A percentile compares a stretch with the other conserved stretches of the same genome.
phyloP scores from a whole-genome alignment of 2,888 invertebrate genomes.

The Orthosia gracilis region DNA sequence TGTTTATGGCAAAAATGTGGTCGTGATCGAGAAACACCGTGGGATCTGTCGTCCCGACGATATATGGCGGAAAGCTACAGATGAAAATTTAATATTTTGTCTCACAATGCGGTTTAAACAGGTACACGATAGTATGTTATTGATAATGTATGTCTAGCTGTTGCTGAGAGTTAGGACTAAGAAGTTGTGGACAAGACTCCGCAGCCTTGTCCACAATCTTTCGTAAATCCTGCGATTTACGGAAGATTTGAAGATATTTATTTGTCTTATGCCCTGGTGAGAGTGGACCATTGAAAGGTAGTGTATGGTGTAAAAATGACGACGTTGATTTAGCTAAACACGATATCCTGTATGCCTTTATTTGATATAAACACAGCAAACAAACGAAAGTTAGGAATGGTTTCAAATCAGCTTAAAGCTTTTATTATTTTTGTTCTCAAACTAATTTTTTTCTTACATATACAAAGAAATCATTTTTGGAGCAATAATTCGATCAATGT shows the following conservation, averaged over 20 bases:
- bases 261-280: background rate
- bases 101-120: conserved; percentile 67
- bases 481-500: too few relatives aligned
- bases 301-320: background rate
- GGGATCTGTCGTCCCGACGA: conserved; percentile 75
- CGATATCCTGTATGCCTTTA: too few relatives aligned
- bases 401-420: too few relatives aligned
- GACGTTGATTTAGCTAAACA: too few relatives aligned
- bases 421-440: too few relatives aligned
- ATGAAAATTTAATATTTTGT: conserved; percentile 80
- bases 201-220: too few relatives aligned
- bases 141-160: conserved; percentile 58
- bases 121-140: conserved; percentile 63
- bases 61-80: conserved; percentile 74
- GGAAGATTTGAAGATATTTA: background rate
- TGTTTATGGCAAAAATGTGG: conserved; percentile 73
- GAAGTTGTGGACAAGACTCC: conserved; percentile 28
- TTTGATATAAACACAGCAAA: too few relatives aligned
- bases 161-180: background rate
- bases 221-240: background rate
- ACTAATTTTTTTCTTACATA: too few relatives aligned
- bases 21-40: conserved; percentile 81
- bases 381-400: too few relatives aligned
- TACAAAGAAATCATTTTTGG: too few relatives aligned
- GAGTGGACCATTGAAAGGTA: too few relatives aligned